These are phyloP conservation scores for Neomicropteryx cornuta DNA, from an alignment of 1,140 invertebrate genomes.

Conservation along the genomic window DNA sequence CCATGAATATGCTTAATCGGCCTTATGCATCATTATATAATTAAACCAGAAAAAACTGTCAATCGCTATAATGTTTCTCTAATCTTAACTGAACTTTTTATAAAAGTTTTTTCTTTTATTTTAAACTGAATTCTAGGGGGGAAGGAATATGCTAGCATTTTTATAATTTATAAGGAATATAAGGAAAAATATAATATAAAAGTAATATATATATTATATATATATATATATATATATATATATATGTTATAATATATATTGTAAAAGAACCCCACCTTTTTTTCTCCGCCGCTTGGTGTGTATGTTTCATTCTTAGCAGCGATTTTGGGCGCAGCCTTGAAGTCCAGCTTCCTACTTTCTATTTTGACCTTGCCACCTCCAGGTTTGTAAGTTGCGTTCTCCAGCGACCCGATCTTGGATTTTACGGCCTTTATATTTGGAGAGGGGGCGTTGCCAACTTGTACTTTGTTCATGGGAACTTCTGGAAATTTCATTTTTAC, in stretches of 20 bases:
- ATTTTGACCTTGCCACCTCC: conserved; percentile 88
- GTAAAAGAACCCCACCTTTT: conserved; percentile 59
- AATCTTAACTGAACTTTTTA: too few relatives aligned
- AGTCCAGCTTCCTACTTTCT: conserved; percentile 77
- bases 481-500: conserved; percentile 46
- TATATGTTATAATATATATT: not conserved
- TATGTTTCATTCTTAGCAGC: conserved; percentile 89
- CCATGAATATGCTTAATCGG: too few relatives aligned
- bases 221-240: too few relatives aligned
- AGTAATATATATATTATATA: too few relatives aligned
- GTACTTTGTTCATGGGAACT: conserved; percentile 87
- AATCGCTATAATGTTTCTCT: too few relatives aligned
- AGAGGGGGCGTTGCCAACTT: conserved; percentile 80
- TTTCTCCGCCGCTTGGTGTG: conserved; percentile 77
- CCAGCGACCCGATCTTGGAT: conserved; percentile 89
- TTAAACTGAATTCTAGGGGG: too few relatives aligned
- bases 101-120: too few relatives aligned
- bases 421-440: conserved; percentile 84
- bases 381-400: conserved; percentile 86
- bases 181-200: too few relatives aligned
- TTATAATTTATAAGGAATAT: too few relatives aligned
- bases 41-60: too few relatives aligned
- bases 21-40: too few relatives aligned
- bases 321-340: conserved; percentile 71
- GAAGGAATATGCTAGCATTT: too few relatives aligned